Evolutionary conservation across 23 tunicate species (phyloP).

Genomic region (Oikopleura albicans): DNA sequence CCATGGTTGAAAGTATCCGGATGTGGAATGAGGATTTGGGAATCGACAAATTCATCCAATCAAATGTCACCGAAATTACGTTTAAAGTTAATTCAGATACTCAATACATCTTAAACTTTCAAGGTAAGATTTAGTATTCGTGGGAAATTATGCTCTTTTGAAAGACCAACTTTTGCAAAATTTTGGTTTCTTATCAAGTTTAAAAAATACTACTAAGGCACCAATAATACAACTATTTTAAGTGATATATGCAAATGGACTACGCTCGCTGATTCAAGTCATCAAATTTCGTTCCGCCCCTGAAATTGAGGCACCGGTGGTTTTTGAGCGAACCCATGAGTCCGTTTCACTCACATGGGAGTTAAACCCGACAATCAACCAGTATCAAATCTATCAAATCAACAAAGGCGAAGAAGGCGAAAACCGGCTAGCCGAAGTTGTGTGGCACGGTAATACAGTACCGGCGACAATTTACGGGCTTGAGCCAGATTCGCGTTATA

Average conservation of each 20-base stretch:
- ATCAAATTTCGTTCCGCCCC: background rate
- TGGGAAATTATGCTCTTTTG: too few relatives aligned
- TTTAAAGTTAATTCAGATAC: background rate
- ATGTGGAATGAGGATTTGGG: background rate
- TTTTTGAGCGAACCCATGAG: background rate
- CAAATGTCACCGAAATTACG: background rate
- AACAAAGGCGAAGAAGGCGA: conserved; percentile 2
- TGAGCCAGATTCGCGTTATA: background rate
- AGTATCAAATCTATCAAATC: background rate
- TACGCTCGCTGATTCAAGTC: background rate
- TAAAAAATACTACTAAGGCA: too few relatives aligned
- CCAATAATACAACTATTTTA: too few relatives aligned
- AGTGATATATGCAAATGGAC: background rate
- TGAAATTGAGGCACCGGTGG: background rate
- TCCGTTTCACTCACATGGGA: background rate
- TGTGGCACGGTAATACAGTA: background rate
- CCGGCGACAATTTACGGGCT: background rate
- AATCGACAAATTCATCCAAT: background rate
- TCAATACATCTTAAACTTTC: background rate
- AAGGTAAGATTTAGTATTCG: too few relatives aligned
- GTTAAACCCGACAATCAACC: background rate
- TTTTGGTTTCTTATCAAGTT: too few relatives aligned
- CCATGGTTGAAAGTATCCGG: background rate
- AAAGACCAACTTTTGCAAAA: too few relatives aligned
- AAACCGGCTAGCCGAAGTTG: background rate